A percentile compares a stretch with the other conserved stretches of the same genome.
Conservation (phyloP, 2,797 vertebrate genomes). For the Protonibea diacanthus region DNA sequence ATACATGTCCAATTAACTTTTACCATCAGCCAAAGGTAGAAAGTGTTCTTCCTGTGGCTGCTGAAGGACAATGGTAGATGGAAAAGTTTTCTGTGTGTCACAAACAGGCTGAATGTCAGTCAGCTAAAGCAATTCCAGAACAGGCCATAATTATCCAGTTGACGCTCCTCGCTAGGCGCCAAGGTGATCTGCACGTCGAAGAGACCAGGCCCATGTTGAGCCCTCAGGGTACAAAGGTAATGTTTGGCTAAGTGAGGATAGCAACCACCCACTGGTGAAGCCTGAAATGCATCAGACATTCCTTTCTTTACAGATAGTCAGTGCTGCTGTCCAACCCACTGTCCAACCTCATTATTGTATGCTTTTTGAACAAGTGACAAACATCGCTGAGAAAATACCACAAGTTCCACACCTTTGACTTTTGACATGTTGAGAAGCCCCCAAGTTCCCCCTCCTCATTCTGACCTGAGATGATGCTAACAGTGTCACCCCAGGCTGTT, state of each 20-base stretch:
- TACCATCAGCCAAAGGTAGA: too few species aligned
- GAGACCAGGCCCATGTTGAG: not conserved
- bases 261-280: not conserved
- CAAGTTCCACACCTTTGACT: not conserved
- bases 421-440: not conserved
- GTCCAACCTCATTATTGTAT: not conserved
- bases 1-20: too few species aligned
- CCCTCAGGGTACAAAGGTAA: conserved; percentile 7
- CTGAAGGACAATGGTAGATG: too few species aligned
- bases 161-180: not conserved
- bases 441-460: too few species aligned
- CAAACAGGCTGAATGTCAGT: not conserved
- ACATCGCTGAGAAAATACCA: not conserved
- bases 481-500: too few species aligned
- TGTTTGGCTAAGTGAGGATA: not conserved
- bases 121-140: not conserved
- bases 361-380: not conserved
- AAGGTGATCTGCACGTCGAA: not conserved
- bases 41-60: too few species aligned
- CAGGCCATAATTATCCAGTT: not conserved
- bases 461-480: too few species aligned
- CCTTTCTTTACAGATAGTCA: not conserved
- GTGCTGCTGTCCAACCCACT: not conserved
- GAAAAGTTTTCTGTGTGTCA: too few species aligned
- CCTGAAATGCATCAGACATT: not conserved